Evolutionary conservation across 2,888 invertebrate species (phyloP), one percentile per base, ranked within the genome.

Genomic region (Meiosimyza platycephala): DNA sequence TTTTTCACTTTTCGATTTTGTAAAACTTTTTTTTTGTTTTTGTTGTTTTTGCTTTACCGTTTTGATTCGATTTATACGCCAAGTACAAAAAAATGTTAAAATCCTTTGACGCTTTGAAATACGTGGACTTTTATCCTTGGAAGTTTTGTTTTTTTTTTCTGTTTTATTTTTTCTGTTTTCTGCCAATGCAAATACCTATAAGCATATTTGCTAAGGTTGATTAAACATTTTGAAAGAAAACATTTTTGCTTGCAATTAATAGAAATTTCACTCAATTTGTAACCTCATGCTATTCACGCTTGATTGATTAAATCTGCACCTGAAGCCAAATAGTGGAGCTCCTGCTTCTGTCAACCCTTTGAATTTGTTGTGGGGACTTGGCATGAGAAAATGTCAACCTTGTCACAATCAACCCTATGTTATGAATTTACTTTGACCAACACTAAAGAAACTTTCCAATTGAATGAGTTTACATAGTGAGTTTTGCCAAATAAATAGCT

Each of bases 191-290:
- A 57, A 57, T 57, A 57, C 47, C 9, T 16, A 15, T 55, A 40
- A 55, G 48, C 67, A 0, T 70, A 47, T 70, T 70, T 70, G 70
- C 70, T 15, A 63, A 70, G 70, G 54, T 54, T 70, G 70, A 70
- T 70, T 70, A 70, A 70, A 54, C 70, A 52, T 54, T 63, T 70
- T 63, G 40, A 40, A 40, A 40, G 9, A 40, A 40, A 40, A 40
- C 40, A 4, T 40, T 40, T 40, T 40, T 40, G 40, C 40, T 40
- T 9, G 40, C 40, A 28, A 28, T 28, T 28, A 28, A 28, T 28
- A 2, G 28, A 28, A 28, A 28, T 28, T 28, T 28, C 28, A 28
- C 28, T 28, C 28, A 28, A 28, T 28, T 28, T 28, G 28, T 28
- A 28, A 28, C 28, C 28, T 3, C 28, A 28, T 28, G 4, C 28